Conservation (phyloP, 2,113 vertebrate species). For the Vulpes ferrilata region DNA sequence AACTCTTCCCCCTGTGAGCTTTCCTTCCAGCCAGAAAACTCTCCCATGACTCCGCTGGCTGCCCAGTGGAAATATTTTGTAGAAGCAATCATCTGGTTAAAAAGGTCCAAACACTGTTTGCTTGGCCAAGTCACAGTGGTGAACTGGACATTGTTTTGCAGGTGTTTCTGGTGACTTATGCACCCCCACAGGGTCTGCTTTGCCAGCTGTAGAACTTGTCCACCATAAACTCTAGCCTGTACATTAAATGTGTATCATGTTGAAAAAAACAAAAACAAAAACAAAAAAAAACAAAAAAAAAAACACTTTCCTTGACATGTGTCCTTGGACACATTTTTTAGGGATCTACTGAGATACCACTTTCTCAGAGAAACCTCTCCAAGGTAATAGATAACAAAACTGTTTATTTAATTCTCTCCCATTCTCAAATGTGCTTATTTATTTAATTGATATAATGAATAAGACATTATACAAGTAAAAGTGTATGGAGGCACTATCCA, state of each 20-base stretch:
- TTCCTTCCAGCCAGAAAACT: constrained; percentile 58
- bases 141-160: neutral
- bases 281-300: no score
- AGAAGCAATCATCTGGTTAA: constrained; percentile 36
- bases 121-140: neutral
- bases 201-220: neutral
- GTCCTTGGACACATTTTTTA: neutral
- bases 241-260: neutral
- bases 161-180: neutral
- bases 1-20: constrained; percentile 56
- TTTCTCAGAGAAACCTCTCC: neutral
- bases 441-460: neutral
- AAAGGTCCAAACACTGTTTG: constrained; percentile 1
- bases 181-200: neutral
- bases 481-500: neutral
- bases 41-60: constrained; percentile 41
- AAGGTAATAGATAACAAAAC: neutral
- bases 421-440: neutral
- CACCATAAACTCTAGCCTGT: accelerated
- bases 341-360: neutral
- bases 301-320: no score
- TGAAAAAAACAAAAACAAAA: neutral
- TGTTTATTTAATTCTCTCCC: neutral
- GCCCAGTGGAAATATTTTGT: constrained; percentile 62
- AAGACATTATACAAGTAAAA: neutral